These are phyloP conservation scores for Chymomyza costata DNA, from an alignment of 1,140 invertebrate species.

Conservation along the genomic window DNA sequence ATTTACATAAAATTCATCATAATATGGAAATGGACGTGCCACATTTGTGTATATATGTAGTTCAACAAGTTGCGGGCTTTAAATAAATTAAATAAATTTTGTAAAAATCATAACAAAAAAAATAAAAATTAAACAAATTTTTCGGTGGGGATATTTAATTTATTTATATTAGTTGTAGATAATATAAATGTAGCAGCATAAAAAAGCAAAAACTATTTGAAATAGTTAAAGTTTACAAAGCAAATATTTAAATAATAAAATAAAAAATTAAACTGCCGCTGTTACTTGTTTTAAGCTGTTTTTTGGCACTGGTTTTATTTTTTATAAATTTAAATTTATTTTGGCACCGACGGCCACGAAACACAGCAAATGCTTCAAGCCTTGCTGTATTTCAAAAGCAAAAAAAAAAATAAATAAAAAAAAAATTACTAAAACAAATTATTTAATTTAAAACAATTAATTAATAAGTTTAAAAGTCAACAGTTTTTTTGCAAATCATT, in stretches of 20 bases:
- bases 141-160: constrained; percentile 60
- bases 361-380: constrained; percentile 50
- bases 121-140: neutral
- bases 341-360: constrained; percentile 16
- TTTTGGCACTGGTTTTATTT: constrained; percentile 48
- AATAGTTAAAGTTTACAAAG: constrained; percentile 11
- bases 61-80: no score
- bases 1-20: constrained; percentile 38
- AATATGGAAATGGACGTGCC: constrained; percentile 26
- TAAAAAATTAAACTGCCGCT: constrained; percentile 10
- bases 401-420: constrained; percentile 22
- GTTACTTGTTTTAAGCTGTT: neutral
- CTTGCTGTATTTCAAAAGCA: constrained; percentile 39
- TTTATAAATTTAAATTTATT: constrained; percentile 8
- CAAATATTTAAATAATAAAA: constrained; percentile 7
- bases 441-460: constrained; percentile 18
- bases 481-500: constrained; percentile 45
- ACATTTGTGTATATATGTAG: neutral
- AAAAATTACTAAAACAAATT: constrained; percentile 25
- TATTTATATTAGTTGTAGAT: constrained; percentile 4
- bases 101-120: neutral
- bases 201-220: no score
- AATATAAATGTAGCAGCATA: no score
- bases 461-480: constrained; percentile 30
- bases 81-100: constrained; percentile 5